Conservation (phyloP, 2,888 invertebrate genomes). For the Melinaea marsaeus region DNA sequence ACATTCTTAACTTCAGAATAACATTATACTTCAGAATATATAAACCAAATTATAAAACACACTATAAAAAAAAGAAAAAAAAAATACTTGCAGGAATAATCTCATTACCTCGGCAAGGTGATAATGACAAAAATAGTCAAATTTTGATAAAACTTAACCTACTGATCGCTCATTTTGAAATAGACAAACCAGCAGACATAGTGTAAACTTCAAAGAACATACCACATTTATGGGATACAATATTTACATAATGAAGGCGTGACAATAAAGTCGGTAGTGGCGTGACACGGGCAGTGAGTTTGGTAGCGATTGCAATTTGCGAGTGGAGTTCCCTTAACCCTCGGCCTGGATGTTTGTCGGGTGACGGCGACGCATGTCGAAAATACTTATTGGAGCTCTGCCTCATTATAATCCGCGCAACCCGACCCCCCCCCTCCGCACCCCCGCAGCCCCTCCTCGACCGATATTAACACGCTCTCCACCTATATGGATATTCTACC, state of each 20-base stretch:
- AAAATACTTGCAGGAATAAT: no score
- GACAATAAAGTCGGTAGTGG: conserved; percentile 9
- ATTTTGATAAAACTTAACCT: no score
- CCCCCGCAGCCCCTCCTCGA: conserved; percentile 59
- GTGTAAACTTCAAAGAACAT: no score
- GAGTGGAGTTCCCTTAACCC: conserved; percentile 54
- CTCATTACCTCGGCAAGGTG: no score
- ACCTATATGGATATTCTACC: conserved; percentile 28
- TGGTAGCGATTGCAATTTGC: conserved; percentile 56
- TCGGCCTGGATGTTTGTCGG: conserved; percentile 68
- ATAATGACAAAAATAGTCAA: no score
- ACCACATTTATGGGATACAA: no score
- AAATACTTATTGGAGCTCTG: conserved; percentile 76
- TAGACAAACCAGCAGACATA: no score
- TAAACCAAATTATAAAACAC: no score
- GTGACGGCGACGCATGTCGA: conserved; percentile 77
- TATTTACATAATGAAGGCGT: conserved; percentile 4
- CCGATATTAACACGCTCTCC: conserved; percentile 71
- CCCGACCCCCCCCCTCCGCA: conserved; percentile 51
- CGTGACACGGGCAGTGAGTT: conserved; percentile 28
- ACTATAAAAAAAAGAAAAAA: no score
- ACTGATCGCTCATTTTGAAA: no score
- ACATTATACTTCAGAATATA: no score
- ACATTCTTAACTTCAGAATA: no score
- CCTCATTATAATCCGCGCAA: conserved; percentile 75